phyloP scores from a whole-genome alignment of 1,140 invertebrate species.

The Neoseiulus cucumeris region DNA sequence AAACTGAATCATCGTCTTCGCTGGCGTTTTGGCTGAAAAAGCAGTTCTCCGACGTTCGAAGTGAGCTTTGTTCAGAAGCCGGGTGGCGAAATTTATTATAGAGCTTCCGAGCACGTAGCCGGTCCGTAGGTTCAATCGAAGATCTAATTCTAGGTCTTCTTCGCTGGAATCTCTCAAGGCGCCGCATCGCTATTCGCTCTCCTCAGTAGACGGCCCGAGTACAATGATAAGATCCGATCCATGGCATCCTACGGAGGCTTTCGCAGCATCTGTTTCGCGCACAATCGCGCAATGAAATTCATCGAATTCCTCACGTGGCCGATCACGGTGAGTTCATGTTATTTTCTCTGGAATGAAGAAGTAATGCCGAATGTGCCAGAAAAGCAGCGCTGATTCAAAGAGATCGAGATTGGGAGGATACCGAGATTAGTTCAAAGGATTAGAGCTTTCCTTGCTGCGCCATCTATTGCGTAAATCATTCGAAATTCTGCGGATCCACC shows the following conservation, averaged over 20 bases:
- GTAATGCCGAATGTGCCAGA: neutral
- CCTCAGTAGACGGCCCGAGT: neutral
- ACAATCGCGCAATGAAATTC: neutral
- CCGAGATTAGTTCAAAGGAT: neutral
- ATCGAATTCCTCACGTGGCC: neutral
- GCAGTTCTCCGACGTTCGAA: neutral
- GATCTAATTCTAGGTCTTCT: neutral
- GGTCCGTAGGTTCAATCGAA: no score
- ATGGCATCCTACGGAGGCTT: constrained; percentile 1
- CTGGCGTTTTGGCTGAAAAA: neutral
- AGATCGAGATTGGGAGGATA: neutral
- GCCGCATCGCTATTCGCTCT: neutral
- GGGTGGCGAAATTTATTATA: neutral
- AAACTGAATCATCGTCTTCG: neutral
- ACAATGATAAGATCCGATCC: neutral
- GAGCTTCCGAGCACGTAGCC: neutral
- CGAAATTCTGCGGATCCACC: neutral
- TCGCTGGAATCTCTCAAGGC: neutral
- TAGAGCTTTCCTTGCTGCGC: neutral
- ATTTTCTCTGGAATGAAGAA: neutral
- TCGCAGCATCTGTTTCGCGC: neutral
- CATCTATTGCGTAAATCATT: neutral
- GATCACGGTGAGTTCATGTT: neutral
- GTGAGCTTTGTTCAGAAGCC: neutral
- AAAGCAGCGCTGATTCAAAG: neutral